These are phyloP conservation scores for Astyanax mexicanus DNA, from an alignment of 2,797 vertebrate genomes.

Conservation along the genomic window DNA sequence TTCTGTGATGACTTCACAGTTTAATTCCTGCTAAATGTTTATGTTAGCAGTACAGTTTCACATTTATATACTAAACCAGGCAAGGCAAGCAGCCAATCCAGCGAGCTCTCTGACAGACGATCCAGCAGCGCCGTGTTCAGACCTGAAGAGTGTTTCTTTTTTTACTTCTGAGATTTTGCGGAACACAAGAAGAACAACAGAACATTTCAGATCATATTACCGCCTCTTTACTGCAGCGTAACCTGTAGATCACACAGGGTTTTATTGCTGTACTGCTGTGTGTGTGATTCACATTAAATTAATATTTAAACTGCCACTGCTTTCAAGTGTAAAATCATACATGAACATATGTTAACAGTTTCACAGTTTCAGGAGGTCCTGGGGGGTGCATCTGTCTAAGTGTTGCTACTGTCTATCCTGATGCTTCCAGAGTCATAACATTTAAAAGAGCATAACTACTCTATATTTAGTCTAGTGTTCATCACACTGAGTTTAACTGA, in stretches of 20 bases:
- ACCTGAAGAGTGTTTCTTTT: not conserved
- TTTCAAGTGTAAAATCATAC: too few relatives aligned
- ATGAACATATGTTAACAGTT: too few relatives aligned
- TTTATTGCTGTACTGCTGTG: too few relatives aligned
- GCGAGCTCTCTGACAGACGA: not conserved
- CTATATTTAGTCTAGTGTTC: too few relatives aligned
- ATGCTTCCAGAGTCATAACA: too few relatives aligned
- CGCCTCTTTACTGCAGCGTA: not conserved
- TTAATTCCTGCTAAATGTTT: too few relatives aligned
- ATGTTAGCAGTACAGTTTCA: not conserved
- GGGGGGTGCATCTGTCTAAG: too few relatives aligned
- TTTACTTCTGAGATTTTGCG: not conserved
- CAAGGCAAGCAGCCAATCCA: not conserved
- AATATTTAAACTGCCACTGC: too few relatives aligned
- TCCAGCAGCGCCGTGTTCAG: not conserved
- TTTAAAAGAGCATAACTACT: too few relatives aligned
- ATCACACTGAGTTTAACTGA: too few relatives aligned
- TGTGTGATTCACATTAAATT: not conserved
- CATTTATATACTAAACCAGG: not conserved
- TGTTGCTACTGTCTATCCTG: too few relatives aligned
- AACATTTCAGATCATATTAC: not conserved
- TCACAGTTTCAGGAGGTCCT: too few relatives aligned
- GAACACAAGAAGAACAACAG: not conserved
- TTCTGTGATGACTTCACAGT: not conserved
- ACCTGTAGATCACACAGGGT: not conserved